Evolutionary conservation across 2,113 vertebrate genomes (phyloP), one percentile per base, ranked within the genome.

Genomic region (Cheirogaleus medius): DNA sequence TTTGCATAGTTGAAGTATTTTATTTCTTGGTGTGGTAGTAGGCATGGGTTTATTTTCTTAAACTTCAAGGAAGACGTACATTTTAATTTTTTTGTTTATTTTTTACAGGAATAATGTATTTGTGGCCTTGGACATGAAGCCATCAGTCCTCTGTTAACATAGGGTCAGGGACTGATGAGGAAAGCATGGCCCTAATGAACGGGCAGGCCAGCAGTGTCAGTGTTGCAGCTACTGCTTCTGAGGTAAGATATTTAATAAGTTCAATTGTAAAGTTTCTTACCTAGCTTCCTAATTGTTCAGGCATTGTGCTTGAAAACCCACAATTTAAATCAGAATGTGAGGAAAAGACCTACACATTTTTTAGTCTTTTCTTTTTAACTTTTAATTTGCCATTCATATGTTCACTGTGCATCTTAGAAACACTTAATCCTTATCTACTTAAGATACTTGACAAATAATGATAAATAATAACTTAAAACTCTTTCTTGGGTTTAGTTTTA

Each of bases 101-200:
- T 87, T 39, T 94, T 98, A 97, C 95, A 98, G 99, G 99, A 98
- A 98, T 97, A 97, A 96, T 98, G 98, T 97, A 98, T 98, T 97
- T 97, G 95, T 96, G 99, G 98, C 98, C 98, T 90, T 99, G 99
- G 99, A 98, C 99, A 99, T 99, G 99, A 99, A 98, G 95, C 98
- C 89, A 95, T 98, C 98, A 77, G 93, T 98, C 98, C 97, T 97
- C 54, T 87, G 97, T 99, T 98, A 71, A 97, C 97, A 78, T 95
- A 98, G 97, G 91, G 91, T 85, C 0, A 92, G 97, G 98, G 98
- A 97, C 98, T 91, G 96, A 99, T 99, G 99, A 98, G 99, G 98
- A 98, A 99, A 99, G 99, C 91, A 99, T 99, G 99, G 99, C 99
- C 98, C 98, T 99, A 90, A 99, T 99, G 98, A 99, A 99, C 98